A percentile compares a stretch with the other conserved stretches of the same genome.
Evolutionary conservation across 1,140 invertebrate species (phyloP).

Genomic region (Neodiprion pinetum): DNA sequence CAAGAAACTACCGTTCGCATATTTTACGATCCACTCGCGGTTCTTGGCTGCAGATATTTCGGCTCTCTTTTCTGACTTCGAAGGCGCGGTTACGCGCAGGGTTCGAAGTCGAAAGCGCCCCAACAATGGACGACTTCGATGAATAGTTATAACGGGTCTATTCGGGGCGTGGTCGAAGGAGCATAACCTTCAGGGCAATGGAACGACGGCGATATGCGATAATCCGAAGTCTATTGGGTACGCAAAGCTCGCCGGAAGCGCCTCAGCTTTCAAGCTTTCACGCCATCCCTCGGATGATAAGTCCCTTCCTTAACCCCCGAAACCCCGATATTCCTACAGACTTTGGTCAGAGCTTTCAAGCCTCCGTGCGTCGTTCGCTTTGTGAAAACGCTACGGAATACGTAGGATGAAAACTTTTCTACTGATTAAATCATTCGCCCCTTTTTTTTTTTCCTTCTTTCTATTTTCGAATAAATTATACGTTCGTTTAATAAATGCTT

Average conservation of each 20-base stretch:
- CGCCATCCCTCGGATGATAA: neutral
- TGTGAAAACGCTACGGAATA: too few species aligned
- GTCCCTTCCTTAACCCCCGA: neutral
- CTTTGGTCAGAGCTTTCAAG: neutral
- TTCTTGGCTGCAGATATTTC: too few species aligned
- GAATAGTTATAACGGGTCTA: conserved; percentile 44
- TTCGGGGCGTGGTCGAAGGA: conserved; percentile 36
- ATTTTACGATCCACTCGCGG: neutral
- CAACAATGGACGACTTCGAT: conserved; percentile 43
- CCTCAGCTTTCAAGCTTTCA: conserved; percentile 2
- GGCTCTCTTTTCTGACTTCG: neutral
- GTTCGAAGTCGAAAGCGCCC: neutral
- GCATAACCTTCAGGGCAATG: conserved; percentile 8
- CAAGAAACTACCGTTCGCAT: neutral
- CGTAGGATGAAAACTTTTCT: too few species aligned
- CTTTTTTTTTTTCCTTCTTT: too few species aligned
- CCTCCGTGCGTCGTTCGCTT: neutral
- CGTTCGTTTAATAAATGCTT: too few species aligned
- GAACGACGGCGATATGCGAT: neutral
- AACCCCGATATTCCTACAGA: neutral
- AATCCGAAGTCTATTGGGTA: neutral
- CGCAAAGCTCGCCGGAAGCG: neutral
- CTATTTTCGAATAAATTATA: too few species aligned
- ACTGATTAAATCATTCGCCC: too few species aligned
- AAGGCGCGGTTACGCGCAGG: neutral